phyloP scores from a whole-genome alignment of 2,797 vertebrate species.

The Artibeus jamaicensis region DNA sequence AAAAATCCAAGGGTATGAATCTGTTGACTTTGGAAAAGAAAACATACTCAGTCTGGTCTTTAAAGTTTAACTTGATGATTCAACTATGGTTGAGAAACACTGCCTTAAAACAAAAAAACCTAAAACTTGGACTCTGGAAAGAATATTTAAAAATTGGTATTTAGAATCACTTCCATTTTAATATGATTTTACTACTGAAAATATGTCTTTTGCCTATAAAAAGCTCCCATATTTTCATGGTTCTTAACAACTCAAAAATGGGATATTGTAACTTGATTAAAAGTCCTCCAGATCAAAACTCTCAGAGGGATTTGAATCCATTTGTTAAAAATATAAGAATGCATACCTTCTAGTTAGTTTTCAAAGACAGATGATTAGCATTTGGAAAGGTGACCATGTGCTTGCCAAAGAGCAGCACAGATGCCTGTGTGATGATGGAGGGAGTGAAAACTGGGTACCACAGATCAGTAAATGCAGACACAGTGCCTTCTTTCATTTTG shows the following conservation, averaged over 20 bases:
- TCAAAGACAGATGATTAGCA: not conserved
- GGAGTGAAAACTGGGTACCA: not conserved
- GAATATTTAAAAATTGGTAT: constrained; percentile 36
- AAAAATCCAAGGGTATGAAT: constrained; percentile 7
- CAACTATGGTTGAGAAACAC: not conserved
- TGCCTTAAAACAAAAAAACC: not conserved
- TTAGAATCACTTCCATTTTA: constrained; percentile 48
- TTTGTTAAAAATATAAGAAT: constrained; percentile 27
- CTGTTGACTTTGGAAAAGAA: not conserved
- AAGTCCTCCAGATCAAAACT: constrained; percentile 38
- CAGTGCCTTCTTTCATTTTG: not conserved
- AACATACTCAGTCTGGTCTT: not conserved
- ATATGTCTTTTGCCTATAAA: constrained; percentile 48
- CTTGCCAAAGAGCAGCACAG: not conserved
- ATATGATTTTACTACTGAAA: constrained; percentile 49
- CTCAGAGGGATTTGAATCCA: constrained; percentile 33
- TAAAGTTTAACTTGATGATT: constrained; percentile 38
- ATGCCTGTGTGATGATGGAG: not conserved
- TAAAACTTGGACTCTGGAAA: not conserved
- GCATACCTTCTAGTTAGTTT: constrained; percentile 25
- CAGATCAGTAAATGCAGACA: not conserved
- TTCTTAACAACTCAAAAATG: constrained; percentile 56
- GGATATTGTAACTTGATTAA: constrained; percentile 38
- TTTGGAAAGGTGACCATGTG: not conserved
- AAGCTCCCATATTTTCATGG: constrained; percentile 26